Percentiles rank a stretch among this genome's conserved stretches.
These are phyloP conservation scores for Garra rufa DNA, from an alignment of 2,113 vertebrate species.

Conservation along the genomic window DNA sequence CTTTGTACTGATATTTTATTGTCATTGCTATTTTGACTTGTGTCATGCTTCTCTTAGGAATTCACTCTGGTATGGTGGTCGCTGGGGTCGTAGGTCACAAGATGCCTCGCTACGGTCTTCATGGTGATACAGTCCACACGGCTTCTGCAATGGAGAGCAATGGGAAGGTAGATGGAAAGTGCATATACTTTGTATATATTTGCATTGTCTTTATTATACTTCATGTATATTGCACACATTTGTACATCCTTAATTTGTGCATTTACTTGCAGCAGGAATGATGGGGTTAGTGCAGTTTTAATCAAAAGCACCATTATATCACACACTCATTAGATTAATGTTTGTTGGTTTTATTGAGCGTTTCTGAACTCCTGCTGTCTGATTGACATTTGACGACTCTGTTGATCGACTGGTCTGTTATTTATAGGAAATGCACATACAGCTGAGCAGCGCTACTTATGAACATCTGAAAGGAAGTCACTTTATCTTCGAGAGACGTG, in stretches of 20 bases:
- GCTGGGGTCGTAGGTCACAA: conserved; percentile 78
- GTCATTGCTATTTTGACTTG: not conserved
- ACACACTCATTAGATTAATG: not conserved
- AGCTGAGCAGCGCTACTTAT: conserved; percentile 77
- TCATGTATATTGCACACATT: not conserved
- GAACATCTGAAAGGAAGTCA: conserved; percentile 77
- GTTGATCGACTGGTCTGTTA: not conserved
- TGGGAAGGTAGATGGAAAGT: conserved; percentile 68
- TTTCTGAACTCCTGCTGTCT: not conserved
- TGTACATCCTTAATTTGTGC: not conserved
- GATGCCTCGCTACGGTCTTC: conserved; percentile 79
- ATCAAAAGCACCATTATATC: not conserved
- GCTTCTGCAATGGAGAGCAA: conserved; percentile 81
- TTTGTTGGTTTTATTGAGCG: not conserved
- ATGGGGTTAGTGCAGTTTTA: not conserved
- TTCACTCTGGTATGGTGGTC: conserved; percentile 80
- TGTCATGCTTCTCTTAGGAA: conserved; percentile 63
- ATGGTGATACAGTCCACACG: conserved; percentile 78
- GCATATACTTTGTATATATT: too few species aligned
- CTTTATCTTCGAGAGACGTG: conserved; percentile 77
- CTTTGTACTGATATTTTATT: not conserved
- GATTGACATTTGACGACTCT: not conserved
- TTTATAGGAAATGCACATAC: conserved; percentile 78
- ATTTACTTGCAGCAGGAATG: not conserved
- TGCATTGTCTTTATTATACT: not conserved